These are phyloP conservation scores for Drosophila hamatofila DNA, from an alignment of 2,888 invertebrate genomes.

Conservation along the genomic window DNA sequence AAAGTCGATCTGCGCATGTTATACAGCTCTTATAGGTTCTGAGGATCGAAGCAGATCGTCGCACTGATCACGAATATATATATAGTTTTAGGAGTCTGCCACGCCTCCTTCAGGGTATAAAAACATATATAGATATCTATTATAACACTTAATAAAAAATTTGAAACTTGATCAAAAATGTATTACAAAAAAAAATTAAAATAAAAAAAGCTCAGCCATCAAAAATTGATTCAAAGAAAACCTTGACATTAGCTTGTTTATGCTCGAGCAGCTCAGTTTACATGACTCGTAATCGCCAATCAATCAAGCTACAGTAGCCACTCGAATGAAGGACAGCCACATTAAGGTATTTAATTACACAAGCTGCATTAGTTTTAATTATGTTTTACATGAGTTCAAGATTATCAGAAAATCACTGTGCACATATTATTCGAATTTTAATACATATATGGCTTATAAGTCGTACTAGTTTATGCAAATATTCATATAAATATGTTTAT, in stretches of 20 bases:
- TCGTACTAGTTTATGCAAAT: neutral
- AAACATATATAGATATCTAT: neutral
- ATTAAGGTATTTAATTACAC: conserved; percentile 16
- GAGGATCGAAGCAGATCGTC: too few species aligned
- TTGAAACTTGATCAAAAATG: neutral
- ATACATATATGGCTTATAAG: neutral
- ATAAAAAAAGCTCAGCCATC: neutral
- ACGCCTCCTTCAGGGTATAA: too few species aligned
- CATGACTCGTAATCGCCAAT: conserved; percentile 40
- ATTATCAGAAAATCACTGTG: neutral
- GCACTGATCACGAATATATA: too few species aligned
- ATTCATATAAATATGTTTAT: neutral
- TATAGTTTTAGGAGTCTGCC: too few species aligned
- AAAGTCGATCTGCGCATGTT: too few species aligned
- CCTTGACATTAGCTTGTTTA: conserved; percentile 63
- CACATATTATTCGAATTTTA: too few species aligned
- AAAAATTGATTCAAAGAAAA: conserved; percentile 5
- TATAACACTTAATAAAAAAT: neutral
- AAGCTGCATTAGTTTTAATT: conserved; percentile 16
- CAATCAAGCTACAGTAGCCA: conserved; percentile 51
- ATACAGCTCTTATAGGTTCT: too few species aligned
- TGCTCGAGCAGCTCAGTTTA: conserved; percentile 10
- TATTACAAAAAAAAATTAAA: neutral
- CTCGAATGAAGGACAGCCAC: conserved; percentile 11
- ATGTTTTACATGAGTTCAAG: neutral